Evolutionary conservation across 1,140 invertebrate genomes (phyloP).

Genomic region (Cecropterus lyciades): DNA sequence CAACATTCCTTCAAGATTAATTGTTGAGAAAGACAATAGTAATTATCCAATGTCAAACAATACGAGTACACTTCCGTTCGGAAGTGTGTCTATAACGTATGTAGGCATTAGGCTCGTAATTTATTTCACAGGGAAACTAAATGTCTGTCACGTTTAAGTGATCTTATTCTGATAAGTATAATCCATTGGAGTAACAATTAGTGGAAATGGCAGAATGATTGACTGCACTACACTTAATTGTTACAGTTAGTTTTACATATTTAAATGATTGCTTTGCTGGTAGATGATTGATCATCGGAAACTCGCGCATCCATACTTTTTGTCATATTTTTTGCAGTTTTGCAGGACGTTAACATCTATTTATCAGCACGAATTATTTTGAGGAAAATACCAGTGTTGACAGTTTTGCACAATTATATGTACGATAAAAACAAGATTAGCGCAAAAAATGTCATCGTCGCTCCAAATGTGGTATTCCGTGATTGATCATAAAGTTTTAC

Average conservation of each 20-base stretch:
- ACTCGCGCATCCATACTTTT: not conserved
- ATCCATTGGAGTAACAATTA: too few species aligned
- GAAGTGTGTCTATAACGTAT: not conserved
- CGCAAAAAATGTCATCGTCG: constrained; percentile 18
- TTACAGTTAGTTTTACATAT: too few species aligned
- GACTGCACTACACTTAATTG: too few species aligned
- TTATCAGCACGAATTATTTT: constrained; percentile 1
- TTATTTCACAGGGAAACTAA: too few species aligned
- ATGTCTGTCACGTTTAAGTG: too few species aligned
- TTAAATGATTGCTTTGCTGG: too few species aligned
- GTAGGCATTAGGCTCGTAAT: too few species aligned
- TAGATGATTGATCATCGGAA: too few species aligned
- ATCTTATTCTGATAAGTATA: too few species aligned
- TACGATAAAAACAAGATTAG: constrained; percentile 3
- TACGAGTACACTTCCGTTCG: constrained; percentile 5
- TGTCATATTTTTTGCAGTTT: not conserved
- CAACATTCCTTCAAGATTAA: not conserved
- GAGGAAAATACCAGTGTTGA: constrained; percentile 21
- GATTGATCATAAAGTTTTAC: constrained; percentile 7
- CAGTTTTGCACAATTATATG: constrained; percentile 1
- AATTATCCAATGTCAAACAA: constrained; percentile 7
- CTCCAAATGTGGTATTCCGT: constrained; percentile 21
- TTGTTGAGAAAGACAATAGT: constrained; percentile 8
- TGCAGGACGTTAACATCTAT: constrained; percentile 8
- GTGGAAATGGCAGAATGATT: too few species aligned